Conservation (phyloP, 2,888 invertebrate species). For the Macaria notata region DNA sequence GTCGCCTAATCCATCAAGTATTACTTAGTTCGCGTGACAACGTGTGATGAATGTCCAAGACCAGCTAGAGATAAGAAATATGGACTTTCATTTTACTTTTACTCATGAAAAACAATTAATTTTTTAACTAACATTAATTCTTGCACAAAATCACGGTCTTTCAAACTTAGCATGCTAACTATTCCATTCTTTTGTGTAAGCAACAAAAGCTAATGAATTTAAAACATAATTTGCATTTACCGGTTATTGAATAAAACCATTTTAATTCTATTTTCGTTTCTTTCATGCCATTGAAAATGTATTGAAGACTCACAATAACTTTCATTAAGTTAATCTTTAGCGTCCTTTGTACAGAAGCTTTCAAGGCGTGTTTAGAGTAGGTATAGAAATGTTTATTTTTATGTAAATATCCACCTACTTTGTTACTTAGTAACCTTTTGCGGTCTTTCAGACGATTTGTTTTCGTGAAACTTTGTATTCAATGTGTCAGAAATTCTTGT, state of each 20-base stretch:
- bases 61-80: constrained; percentile 3
- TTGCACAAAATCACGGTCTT: constrained; percentile 4
- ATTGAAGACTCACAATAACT: constrained; percentile 25
- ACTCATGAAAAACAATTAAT: constrained; percentile 1
- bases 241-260: constrained; percentile 20
- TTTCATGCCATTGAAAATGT: constrained; percentile 27
- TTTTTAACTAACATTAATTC: constrained; percentile 7
- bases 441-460: constrained; percentile 8
- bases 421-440: constrained; percentile 2
- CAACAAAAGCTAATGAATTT: constrained; percentile 32
- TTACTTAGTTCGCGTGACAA: constrained; percentile 15
- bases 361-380: constrained; percentile 14
- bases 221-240: constrained; percentile 31
- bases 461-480: neutral
- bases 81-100: neutral
- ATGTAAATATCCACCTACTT: neutral
- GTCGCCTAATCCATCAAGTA: constrained; percentile 18
- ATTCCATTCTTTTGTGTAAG: constrained; percentile 17
- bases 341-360: constrained; percentile 17
- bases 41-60: constrained; percentile 6
- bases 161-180: constrained; percentile 4
- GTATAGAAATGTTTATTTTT: neutral
- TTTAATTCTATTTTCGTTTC: constrained; percentile 28
- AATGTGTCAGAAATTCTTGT: constrained; percentile 1
- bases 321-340: constrained; percentile 19